Evolutionary conservation across 2,888 invertebrate species (phyloP).

Genomic region (Drosophila kuntzei): DNA sequence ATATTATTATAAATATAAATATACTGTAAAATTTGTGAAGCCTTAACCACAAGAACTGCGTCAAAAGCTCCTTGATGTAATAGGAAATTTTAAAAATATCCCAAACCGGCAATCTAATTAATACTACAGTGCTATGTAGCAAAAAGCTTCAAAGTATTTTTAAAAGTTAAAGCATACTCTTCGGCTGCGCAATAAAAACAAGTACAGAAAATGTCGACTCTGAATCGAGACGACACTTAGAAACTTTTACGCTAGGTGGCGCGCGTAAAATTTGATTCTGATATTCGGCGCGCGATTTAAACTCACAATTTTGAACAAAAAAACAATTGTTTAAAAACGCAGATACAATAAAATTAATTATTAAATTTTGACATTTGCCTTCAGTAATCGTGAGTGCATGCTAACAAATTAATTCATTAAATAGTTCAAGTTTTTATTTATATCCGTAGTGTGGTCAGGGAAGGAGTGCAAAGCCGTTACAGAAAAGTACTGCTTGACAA

Average conservation of each 20-base stretch:
- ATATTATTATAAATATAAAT: neutral
- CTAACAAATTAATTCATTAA: too few relatives aligned
- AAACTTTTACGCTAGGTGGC: neutral
- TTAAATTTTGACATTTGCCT: neutral
- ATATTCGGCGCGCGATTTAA: neutral
- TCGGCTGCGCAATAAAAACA: neutral
- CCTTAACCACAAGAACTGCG: neutral
- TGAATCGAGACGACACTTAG: neutral
- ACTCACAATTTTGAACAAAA: too few relatives aligned
- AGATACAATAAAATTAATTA: neutral
- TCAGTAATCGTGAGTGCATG: neutral
- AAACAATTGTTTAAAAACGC: too few relatives aligned
- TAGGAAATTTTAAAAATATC: constrained; percentile 20
- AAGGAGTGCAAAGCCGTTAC: too few relatives aligned
- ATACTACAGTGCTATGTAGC: neutral
- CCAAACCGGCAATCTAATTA: neutral
- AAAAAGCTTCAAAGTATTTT: constrained; percentile 2
- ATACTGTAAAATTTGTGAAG: neutral
- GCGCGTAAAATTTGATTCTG: neutral
- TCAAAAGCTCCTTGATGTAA: constrained; percentile 20
- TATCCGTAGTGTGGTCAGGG: too few relatives aligned
- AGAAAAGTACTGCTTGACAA: too few relatives aligned
- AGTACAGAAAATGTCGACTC: neutral
- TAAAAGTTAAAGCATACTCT: constrained; percentile 26
- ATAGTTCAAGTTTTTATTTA: too few relatives aligned